phyloP scores from a whole-genome alignment of 2,797 vertebrate species.

The Okamejei kenojei region DNA sequence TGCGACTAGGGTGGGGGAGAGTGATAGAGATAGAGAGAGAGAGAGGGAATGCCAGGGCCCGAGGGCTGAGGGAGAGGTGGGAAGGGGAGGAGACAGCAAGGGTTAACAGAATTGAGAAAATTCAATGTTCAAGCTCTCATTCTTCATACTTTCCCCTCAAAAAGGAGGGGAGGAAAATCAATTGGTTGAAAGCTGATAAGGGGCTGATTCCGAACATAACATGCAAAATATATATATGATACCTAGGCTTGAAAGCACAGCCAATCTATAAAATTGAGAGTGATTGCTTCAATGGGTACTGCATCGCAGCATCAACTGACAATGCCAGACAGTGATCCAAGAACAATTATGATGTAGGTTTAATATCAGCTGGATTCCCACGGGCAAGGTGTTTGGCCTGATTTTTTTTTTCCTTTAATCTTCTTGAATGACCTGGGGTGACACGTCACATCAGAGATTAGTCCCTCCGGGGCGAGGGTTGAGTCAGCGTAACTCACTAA shows the following conservation, averaged over 20 bases:
- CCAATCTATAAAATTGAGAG: background rate
- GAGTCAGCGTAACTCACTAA: too few relatives aligned
- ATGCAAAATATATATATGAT: background rate
- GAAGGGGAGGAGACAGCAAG: too few relatives aligned
- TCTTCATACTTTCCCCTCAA: background rate
- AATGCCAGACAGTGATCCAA: background rate
- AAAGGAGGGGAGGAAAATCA: background rate
- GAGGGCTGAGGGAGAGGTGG: too few relatives aligned
- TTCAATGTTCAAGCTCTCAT: too few relatives aligned
- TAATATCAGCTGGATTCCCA: background rate
- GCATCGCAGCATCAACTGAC: background rate
- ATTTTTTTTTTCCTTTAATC: slow-evolving; percentile 28
- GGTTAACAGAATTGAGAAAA: too few relatives aligned
- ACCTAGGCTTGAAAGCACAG: background rate
- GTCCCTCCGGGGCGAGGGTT: background rate
- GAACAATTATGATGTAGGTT: slow-evolving; percentile 17
- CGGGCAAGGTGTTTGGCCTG: background rate
- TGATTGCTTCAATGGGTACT: background rate
- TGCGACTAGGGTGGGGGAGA: too few relatives aligned
- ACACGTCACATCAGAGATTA: background rate
- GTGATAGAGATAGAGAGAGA: too few relatives aligned
- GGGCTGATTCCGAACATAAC: too few relatives aligned
- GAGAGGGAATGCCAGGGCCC: too few relatives aligned
- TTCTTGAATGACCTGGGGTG: background rate
- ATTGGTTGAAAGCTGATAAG: background rate